phyloP scores from a whole-genome alignment of 2,888 invertebrate species.

The Sinelater perroti region DNA sequence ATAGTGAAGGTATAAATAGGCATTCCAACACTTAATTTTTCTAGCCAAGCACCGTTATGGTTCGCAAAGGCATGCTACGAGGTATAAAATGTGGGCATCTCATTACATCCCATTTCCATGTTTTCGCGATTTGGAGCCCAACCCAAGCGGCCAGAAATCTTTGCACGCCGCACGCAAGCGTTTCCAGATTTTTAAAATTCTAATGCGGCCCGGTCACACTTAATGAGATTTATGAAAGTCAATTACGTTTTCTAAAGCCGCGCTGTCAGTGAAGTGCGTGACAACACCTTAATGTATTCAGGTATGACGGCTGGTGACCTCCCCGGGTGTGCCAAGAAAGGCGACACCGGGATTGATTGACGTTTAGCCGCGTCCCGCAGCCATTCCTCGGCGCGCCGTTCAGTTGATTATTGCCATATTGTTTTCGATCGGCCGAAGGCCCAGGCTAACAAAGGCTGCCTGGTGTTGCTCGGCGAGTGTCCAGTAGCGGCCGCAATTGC shows the following conservation, averaged over 20 bases:
- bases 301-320: slow-evolving; percentile 42
- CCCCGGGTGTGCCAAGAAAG: slow-evolving; percentile 51
- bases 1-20: too few relatives aligned
- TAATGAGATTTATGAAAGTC: slow-evolving; percentile 50
- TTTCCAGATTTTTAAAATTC: slow-evolving; percentile 43
- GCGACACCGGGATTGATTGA: slow-evolving; percentile 50
- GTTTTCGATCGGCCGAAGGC: slow-evolving; percentile 29
- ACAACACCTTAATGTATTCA: slow-evolving; percentile 38
- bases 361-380: slow-evolving; percentile 45
- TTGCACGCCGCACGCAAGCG: too few relatives aligned
- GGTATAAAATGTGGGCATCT: too few relatives aligned
- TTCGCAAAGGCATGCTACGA: too few relatives aligned
- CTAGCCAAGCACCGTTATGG: too few relatives aligned
- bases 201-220: slow-evolving; percentile 47
- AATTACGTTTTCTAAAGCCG: slow-evolving; percentile 43
- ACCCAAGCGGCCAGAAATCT: too few relatives aligned
- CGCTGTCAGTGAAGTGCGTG: slow-evolving; percentile 37
- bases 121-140: too few relatives aligned
- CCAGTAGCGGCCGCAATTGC: slow-evolving; percentile 21
- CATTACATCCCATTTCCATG: too few relatives aligned
- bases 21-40: too few relatives aligned
- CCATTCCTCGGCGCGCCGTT: slow-evolving; percentile 39
- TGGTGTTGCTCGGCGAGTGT: slow-evolving; percentile 3
- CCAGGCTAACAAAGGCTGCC: slow-evolving; percentile 11
- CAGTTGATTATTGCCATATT: slow-evolving; percentile 42